phyloP scores from a whole-genome alignment of 2,113 vertebrate genomes.

The Butastur rufipennis region DNA sequence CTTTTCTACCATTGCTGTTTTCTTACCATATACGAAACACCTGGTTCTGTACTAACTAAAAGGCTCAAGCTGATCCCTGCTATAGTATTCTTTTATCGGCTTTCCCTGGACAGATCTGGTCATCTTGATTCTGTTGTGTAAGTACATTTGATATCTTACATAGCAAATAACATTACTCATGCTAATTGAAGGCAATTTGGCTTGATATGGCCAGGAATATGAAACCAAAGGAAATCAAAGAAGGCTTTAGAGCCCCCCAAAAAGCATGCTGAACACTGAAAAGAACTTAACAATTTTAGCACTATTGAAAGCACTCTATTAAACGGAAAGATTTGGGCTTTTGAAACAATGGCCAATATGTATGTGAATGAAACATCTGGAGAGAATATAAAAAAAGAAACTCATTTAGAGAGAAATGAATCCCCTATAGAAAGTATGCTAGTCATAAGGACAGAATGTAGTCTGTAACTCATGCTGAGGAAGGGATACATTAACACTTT shows the following conservation, averaged over 20 bases:
- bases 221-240: background rate
- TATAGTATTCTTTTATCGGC: background rate
- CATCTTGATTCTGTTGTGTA: background rate
- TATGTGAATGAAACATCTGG: slow-evolving; percentile 51
- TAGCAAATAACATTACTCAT: background rate
- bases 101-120: background rate
- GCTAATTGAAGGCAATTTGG: background rate
- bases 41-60: background rate
- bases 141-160: background rate
- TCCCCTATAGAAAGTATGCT: slow-evolving; percentile 22
- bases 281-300: background rate
- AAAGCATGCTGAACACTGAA: background rate
- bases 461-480: slow-evolving; percentile 24
- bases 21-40: background rate
- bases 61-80: background rate
- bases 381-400: slow-evolving; percentile 34
- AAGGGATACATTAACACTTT: slow-evolving; percentile 31
- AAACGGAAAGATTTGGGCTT: background rate
- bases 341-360: slow-evolving; percentile 15
- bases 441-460: slow-evolving; percentile 34
- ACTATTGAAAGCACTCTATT: background rate
- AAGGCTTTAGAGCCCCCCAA: background rate
- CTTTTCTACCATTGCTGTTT: background rate
- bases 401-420: background rate
- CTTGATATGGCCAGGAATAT: background rate